Evolutionary conservation across 2,797 vertebrate species (phyloP).

Genomic region (Oreonectes daqikongensis): DNA sequence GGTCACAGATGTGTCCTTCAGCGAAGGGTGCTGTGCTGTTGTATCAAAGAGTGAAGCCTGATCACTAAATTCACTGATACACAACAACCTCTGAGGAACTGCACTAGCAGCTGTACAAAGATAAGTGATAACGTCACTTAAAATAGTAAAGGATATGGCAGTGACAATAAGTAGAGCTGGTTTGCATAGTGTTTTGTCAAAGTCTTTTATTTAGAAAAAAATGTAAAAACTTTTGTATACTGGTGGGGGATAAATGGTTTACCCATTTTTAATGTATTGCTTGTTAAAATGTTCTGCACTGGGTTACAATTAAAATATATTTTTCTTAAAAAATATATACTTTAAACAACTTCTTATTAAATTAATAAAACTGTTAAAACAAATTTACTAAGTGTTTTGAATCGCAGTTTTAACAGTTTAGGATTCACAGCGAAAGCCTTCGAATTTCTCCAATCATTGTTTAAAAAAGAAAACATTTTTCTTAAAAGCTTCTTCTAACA

Average conservation of each 20-base stretch:
- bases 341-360: background rate
- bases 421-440: background rate
- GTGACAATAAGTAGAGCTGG: background rate
- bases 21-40: slow-evolving; percentile 86
- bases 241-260: background rate
- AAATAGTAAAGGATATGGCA: background rate
- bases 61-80: slow-evolving; percentile 27
- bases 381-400: no score
- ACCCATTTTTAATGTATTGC: background rate
- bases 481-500: background rate
- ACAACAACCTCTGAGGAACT: background rate
- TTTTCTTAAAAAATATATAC: background rate
- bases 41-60: slow-evolving; percentile 77
- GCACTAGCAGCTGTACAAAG: background rate
- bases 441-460: no score
- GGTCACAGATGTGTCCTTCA: slow-evolving; percentile 78
- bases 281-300: background rate
- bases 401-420: background rate
- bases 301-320: slow-evolving; percentile 10
- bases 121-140: background rate
- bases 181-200: background rate
- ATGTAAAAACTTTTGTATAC: background rate
- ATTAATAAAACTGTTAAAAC: slow-evolving; percentile 1
- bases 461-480: background rate
- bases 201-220: background rate